Evolutionary conservation across 2,113 vertebrate species (phyloP), one percentile per base, ranked within the genome.

Genomic region (Archilochus colubris): DNA sequence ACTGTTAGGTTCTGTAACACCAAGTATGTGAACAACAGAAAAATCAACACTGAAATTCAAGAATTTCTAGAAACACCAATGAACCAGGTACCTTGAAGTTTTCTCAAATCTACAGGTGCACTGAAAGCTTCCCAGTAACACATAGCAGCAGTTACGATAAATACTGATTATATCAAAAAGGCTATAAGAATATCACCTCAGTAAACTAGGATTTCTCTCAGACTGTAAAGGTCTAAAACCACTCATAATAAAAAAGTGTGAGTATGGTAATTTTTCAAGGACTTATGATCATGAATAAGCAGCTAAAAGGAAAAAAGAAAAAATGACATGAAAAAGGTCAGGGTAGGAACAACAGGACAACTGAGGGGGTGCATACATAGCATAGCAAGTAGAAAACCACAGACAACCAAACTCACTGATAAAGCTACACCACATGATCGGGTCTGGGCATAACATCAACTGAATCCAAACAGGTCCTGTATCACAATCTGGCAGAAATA

Each of bases 341-440:
- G 14, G 6, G 75, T n/a, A 75, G 30, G 25, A 70, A 46, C 10
- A 64, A 21, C 14, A 28, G 10, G 10, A 40, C 3, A 9, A 70
- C 59, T 3, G 5, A 36, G 10, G 8, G 19, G 12, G 15, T 18
- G 3, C 8, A 30, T 14, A 46, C 1, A 0, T 27, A 44, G 54
- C 40, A 67, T 12, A 7, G 11, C 50, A 69, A 12, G 14, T 48
- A n/a, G 55, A 53, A 67, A 79, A 69, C 10, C 48, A 73, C 8
- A 68, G 48, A 53, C 14, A 59, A 53, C 11, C 55, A 59, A 28
- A 17, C 30, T 69, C 62, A 48, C 15, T 18, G 50, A 53, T 18
- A 46, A 46, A 73, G 18, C 18, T 36, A 54, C 12, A 4, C 31
- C 14, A 43, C 15, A 79, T 72, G 62, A 50, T 7, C 16, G 9